A percentile compares a stretch with the other conserved stretches of the same genome.
phyloP scores from a whole-genome alignment of 1,140 invertebrate genomes.

The Linepithema humile region DNA sequence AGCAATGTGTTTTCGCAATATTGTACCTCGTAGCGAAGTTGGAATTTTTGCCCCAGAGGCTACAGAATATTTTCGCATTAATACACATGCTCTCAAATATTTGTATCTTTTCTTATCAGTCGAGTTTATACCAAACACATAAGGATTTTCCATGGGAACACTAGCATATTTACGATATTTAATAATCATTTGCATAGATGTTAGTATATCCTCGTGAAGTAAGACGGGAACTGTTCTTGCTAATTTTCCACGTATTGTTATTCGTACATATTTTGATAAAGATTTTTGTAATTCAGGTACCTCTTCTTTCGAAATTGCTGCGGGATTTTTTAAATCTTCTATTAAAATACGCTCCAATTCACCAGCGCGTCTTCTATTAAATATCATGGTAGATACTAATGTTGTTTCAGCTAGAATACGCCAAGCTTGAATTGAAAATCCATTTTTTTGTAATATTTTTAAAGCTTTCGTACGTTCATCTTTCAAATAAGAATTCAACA shows the following conservation, averaged over 20 bases:
- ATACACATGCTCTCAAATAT: too few species aligned
- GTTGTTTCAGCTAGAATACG: conserved; percentile 9
- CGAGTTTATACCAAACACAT: not conserved
- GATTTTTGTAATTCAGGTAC: conserved; percentile 1
- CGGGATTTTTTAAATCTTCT: not conserved
- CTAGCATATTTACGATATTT: conserved; percentile 3
- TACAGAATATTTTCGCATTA: not conserved
- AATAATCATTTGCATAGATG: conserved; percentile 6
- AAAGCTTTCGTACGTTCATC: not conserved
- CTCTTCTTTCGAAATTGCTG: conserved; percentile 12
- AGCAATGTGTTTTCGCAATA: not conserved
- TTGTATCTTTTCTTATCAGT: not conserved
- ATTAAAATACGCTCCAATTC: conserved; percentile 14
- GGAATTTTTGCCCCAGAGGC: not conserved
- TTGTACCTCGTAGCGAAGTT: not conserved
- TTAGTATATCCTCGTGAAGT: not conserved
- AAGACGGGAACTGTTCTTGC: conserved; percentile 8
- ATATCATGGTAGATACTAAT: not conserved
- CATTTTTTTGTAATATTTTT: not conserved
- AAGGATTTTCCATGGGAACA: not conserved
- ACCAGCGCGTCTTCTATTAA: too few species aligned
- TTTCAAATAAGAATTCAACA: not conserved
- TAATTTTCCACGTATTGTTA: conserved; percentile 14
- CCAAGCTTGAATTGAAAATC: not conserved
- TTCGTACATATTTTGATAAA: conserved; percentile 14